Evolutionary conservation across 2,113 vertebrate species (phyloP).

Genomic region (Cryptoleucopteryx plumbea): DNA sequence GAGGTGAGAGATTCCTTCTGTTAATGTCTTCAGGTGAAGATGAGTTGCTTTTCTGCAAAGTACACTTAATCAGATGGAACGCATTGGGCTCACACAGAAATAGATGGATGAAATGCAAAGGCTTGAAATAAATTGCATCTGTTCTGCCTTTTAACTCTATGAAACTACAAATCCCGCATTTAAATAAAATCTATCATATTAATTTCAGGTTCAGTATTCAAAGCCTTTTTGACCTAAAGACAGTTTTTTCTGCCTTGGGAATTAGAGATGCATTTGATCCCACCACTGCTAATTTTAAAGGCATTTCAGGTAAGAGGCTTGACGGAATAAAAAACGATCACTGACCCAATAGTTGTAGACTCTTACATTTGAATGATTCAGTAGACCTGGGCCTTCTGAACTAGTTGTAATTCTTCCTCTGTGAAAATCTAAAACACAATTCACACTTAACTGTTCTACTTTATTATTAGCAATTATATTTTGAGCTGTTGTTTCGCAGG

Average conservation of each 20-base stretch:
- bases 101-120: not conserved
- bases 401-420: not conserved
- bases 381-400: not conserved
- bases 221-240: slow-evolving; percentile 85
- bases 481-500: not conserved
- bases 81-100: not conserved
- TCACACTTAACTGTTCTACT: not conserved
- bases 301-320: slow-evolving; percentile 82
- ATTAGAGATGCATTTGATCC: slow-evolving; percentile 85
- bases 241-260: slow-evolving; percentile 79
- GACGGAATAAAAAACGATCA: not conserved
- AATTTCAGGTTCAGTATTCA: slow-evolving; percentile 85
- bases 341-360: not conserved
- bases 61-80: not conserved
- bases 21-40: not conserved
- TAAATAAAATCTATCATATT: not conserved
- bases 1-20: not conserved
- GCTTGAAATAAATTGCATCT: not conserved
- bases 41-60: not conserved
- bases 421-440: not conserved
- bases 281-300: slow-evolving; percentile 83
- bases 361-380: not conserved
- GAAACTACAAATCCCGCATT: not conserved
- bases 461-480: not conserved
- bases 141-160: not conserved